Evolutionary conservation across 2,888 invertebrate species (phyloP).

Genomic region (Eutolmus rufibarbis): DNA sequence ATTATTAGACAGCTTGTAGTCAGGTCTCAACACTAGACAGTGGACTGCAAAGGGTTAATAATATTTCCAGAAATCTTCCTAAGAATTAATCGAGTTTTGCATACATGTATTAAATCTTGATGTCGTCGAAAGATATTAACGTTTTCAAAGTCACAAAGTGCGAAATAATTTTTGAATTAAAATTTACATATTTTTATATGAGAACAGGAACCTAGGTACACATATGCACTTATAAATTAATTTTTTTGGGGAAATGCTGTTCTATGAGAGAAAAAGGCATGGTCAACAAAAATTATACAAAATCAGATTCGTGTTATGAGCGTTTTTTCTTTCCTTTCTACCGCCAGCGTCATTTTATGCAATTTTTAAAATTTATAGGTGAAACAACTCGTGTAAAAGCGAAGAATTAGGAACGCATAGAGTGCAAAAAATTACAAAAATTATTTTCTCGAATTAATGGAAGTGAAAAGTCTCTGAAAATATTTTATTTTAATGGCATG

Average conservation of each 20-base stretch:
- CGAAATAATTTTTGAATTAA: no score
- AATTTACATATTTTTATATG: no score
- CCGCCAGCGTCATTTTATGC: not conserved
- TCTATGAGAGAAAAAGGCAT: not conserved
- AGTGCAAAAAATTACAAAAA: not conserved
- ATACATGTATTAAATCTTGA: no score
- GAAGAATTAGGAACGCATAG: not conserved
- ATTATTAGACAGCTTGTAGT: no score
- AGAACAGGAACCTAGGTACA: no score
- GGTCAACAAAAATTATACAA: not conserved
- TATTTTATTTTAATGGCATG: not conserved
- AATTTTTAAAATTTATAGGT: not conserved
- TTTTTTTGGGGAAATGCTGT: not conserved
- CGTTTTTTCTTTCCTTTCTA: not conserved
- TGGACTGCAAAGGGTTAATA: no score
- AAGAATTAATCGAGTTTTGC: no score
- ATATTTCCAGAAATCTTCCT: no score
- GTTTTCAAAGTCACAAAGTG: no score
- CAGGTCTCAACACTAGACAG: no score
- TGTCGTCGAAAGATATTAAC: no score
- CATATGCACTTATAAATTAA: no score
- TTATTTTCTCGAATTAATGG: not conserved
- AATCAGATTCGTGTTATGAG: not conserved
- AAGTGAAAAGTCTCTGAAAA: not conserved
- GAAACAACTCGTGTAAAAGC: not conserved